Conservation (phyloP, 2,113 vertebrate genomes). For the Erpornis zantholeuca region DNA sequence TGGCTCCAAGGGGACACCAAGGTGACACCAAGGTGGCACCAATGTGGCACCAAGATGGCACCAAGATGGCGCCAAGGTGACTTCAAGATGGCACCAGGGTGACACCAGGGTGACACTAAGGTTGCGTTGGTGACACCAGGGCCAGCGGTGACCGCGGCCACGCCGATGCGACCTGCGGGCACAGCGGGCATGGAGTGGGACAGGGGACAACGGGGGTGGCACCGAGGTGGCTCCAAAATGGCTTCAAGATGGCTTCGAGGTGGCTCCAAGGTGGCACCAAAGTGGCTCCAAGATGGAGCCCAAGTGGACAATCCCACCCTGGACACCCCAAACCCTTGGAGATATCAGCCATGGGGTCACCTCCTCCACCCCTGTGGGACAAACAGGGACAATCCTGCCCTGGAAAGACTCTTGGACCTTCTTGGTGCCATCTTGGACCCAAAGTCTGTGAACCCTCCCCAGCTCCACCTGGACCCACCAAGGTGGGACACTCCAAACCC, state of each 20-base stretch:
- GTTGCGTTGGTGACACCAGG: slow-evolving; percentile 91
- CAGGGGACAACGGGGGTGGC: rapidly evolving
- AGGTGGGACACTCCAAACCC: no score
- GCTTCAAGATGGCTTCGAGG: no score
- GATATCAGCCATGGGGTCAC: no score
- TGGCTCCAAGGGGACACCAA: background rate
- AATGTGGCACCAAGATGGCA: rapidly evolving
- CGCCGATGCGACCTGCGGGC: slow-evolving; percentile 82
- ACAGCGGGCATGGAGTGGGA: background rate
- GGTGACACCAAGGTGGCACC: rapidly evolving
- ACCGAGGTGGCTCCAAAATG: rapidly evolving
- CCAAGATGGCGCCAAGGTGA: rapidly evolving
- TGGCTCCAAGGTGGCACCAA: background rate
- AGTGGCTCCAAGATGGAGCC: background rate
- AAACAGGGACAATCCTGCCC: no score
- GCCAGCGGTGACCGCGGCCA: slow-evolving; percentile 88
- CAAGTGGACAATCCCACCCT: background rate
- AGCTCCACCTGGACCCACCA: no score
- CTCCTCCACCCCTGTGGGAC: no score
- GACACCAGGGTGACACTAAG: no score
- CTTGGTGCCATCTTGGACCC: no score
- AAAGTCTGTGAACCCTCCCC: no score
- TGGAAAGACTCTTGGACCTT: no score
- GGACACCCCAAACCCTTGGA: no score
- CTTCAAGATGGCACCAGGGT: rapidly evolving